Conservation (phyloP, 2,113 vertebrate genomes). For the Pterocles orientalis region DNA sequence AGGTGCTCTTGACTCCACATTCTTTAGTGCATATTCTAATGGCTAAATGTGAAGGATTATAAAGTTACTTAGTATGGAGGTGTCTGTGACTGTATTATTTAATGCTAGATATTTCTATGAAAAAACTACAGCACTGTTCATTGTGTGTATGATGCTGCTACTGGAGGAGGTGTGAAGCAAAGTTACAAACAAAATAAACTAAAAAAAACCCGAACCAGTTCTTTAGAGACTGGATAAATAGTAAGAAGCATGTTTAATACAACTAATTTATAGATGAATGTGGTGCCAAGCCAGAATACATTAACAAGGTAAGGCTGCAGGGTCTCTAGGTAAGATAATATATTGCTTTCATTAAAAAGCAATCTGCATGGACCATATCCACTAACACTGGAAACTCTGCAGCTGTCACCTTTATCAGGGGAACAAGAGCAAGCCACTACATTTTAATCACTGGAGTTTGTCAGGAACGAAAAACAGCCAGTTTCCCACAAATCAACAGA, state of each 20-base stretch:
- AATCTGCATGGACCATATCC: constrained; percentile 88
- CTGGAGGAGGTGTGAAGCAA: background rate
- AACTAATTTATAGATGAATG: constrained; percentile 88
- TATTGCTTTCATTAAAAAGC: constrained; percentile 91
- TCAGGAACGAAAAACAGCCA: constrained; percentile 89
- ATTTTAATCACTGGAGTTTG: constrained; percentile 91
- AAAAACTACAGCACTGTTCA: background rate
- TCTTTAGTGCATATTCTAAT: constrained; percentile 5
- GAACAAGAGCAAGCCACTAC: constrained; percentile 86
- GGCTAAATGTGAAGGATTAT: constrained; percentile 11
- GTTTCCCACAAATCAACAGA: constrained; percentile 90
- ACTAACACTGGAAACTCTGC: constrained; percentile 84
- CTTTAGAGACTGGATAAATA: constrained; percentile 77
- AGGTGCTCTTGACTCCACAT: background rate
- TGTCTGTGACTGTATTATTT: background rate
- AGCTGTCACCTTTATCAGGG: constrained; percentile 88
- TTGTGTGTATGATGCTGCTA: background rate
- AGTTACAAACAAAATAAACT: constrained; percentile 1
- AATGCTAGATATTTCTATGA: background rate
- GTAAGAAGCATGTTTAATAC: constrained; percentile 81
- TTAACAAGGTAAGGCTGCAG: constrained; percentile 83
- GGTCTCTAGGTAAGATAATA: constrained; percentile 87
- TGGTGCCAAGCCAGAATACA: constrained; percentile 81
- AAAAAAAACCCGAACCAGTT: constrained; percentile 23
- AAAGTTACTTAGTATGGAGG: background rate